Conservation (phyloP, 2,797 vertebrate genomes). For the Pseudomugil gertrudae region DNA sequence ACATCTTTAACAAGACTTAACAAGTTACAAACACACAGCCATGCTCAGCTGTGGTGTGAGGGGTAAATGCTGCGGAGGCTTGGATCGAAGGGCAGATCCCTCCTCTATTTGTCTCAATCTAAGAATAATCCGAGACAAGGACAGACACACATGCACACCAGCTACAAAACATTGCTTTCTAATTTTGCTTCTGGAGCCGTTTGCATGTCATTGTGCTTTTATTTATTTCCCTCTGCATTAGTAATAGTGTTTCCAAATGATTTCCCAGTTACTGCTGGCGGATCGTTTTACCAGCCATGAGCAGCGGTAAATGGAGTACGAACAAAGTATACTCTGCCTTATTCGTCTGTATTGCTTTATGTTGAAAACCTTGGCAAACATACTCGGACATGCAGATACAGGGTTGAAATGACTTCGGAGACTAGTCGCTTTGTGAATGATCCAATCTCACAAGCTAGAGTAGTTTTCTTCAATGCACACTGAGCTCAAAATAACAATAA, state of each 20-base stretch:
- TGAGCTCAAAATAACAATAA: slow-evolving; percentile 16
- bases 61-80: slow-evolving; percentile 61
- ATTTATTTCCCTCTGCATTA: slow-evolving; percentile 56
- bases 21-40: slow-evolving; percentile 15
- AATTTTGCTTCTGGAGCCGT: slow-evolving; percentile 39
- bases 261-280: slow-evolving; percentile 40
- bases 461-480: slow-evolving; percentile 17
- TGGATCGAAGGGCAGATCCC: slow-evolving; percentile 61
- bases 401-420: slow-evolving; percentile 32
- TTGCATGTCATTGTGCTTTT: slow-evolving; percentile 58
- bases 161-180: slow-evolving; percentile 16
- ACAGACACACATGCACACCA: slow-evolving; percentile 21
- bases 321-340: slow-evolving; percentile 39
- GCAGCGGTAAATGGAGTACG: slow-evolving; percentile 40
- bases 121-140: slow-evolving; percentile 66
- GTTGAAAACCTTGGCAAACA: slow-evolving; percentile 44
- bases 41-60: slow-evolving; percentile 41
- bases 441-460: slow-evolving; percentile 8
- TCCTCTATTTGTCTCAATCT: slow-evolving; percentile 75
- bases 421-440: slow-evolving; percentile 7
- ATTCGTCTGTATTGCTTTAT: slow-evolving; percentile 50
- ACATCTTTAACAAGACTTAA: slow-evolving; percentile 22
- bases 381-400: slow-evolving; percentile 12
- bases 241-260: slow-evolving; percentile 52
- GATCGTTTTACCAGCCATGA: slow-evolving; percentile 32